phyloP scores from a whole-genome alignment of 2,888 invertebrate species.

The Acleris emargana region DNA sequence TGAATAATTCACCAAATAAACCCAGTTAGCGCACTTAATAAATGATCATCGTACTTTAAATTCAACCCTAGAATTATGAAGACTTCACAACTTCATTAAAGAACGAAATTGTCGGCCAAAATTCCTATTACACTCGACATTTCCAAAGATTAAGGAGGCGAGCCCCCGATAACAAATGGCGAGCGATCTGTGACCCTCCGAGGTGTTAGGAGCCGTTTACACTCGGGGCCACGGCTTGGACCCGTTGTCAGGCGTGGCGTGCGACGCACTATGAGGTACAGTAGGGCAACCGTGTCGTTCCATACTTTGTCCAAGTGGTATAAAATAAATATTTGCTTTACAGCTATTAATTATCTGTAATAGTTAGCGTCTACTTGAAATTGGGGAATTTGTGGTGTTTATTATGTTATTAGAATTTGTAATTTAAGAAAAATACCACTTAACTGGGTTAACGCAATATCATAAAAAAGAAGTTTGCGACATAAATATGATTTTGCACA shows the following conservation, averaged over 20 bases:
- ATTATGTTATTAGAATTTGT: too few species aligned
- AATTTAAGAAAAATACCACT: too few species aligned
- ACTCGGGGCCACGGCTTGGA: not conserved
- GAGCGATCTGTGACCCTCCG: slow-evolving; percentile 57
- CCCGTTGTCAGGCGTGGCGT: not conserved
- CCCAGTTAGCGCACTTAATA: slow-evolving; percentile 60
- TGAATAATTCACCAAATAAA: slow-evolving; percentile 48
- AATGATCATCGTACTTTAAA: slow-evolving; percentile 50
- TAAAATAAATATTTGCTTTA: too few species aligned
- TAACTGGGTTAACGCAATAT: too few species aligned
- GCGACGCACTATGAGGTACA: too few species aligned
- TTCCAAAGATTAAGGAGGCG: slow-evolving; percentile 53
- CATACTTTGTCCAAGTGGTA: too few species aligned
- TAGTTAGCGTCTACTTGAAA: too few species aligned
- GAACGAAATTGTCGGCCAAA: slow-evolving; percentile 52
- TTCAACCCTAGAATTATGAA: slow-evolving; percentile 60
- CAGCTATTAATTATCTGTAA: too few species aligned
- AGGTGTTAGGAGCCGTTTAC: slow-evolving; percentile 52
- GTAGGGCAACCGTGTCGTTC: too few species aligned
- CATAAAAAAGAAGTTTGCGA: too few species aligned
- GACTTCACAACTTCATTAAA: slow-evolving; percentile 71
- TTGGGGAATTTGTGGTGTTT: too few species aligned
- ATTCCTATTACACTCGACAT: slow-evolving; percentile 53
- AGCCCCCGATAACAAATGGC: slow-evolving; percentile 42
- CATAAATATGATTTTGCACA: too few species aligned